Base-by-base conservation (phyloP, 2,797 vertebrate genomes). In the Alauda arvensis region DNA sequence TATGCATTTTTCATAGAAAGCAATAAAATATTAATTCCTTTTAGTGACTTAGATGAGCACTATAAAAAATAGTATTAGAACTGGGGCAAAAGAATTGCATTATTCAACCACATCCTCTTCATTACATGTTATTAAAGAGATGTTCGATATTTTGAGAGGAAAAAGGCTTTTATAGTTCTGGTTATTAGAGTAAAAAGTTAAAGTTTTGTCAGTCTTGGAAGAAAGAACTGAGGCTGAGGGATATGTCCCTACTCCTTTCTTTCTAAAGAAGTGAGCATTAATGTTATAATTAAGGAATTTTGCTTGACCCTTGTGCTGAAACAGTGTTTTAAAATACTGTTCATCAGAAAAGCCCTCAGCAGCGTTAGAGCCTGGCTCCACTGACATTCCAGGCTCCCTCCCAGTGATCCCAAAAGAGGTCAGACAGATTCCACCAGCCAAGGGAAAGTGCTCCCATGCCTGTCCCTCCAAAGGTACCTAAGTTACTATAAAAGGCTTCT, bases 1-100 rank as follows among this genome's bases (percentile, higher is more conserved):
- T 78, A 96, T 96, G 91, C 94, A 97, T 97, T 96, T 96, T 97
- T 97, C 87, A 97, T 96, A 83, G 92, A 95, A 94, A 92, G 60
- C 87, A 93, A 96, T 97, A 87, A 96, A 96, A 96, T 93, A 95
- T 97, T 94, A 94, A 95, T 95, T 95, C 80, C 68, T 95, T 91
- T 94, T 91, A 95, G 96, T 94, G 94, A 95, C 82, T 96, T 94
- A 89, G 93, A 96, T 77, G 92, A 89, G 92, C 93, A 93, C 88
- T 95, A 91, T 93, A 90, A 92, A 96, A 95, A 91, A 87, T 65
- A 59, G 84, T 92, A 92, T 80, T 81, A 77, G 93, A 93, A 80
- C 43, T 61, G 37, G 75, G 56, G 46, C 51, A 90, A 91, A 93
- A 88, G 86, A 79, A 61, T 78, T 95, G 85, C 94, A 96, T 96